Evolutionary conservation across 2,888 invertebrate species (phyloP), one percentile per base, ranked within the genome.

Genomic region (Rhagonycha fulva): DNA sequence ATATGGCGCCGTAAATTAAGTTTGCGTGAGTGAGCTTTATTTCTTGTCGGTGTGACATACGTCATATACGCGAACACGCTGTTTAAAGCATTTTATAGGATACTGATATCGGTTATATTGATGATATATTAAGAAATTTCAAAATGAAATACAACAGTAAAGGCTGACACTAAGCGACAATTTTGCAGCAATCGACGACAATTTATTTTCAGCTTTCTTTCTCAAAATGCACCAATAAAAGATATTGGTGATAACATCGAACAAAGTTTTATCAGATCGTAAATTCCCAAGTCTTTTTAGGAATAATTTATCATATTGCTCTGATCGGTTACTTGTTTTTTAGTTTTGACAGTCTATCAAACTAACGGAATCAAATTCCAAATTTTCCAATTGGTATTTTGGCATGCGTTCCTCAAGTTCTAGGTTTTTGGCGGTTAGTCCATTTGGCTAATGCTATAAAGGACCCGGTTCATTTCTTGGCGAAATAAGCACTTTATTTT

Each of bases 1-100:
- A 87, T 87, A 87, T 87, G 87, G 87, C 87, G 87, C 83, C 85
- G 87, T 87, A 87, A 87, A 88, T 87, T 87, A 87, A 85, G 87
- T 85, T 88, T 84, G 87, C 87, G 87, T 88, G 87, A 87, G 86
- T 85, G 85, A 83, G 86, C 87, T 87, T 87, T 87, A 86, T 84
- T 83, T 83, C 81, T 81, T 82, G 78, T 77, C 81, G 79, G 83
- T 81, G 83, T 83, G 85, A 86, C 86, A 84, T 86, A 85, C 86
- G 86, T 86, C 86, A 86, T 84, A 84, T 72, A 70, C 69, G 74
- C 28, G 75, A 72, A 79, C 79, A 78, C 73, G 77, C 75, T 70
- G 75, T 73, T 77, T 76, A 75, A 66, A 66, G 63, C 74, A 72
- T 76, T 74, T 72, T 74, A 67, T 68, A 69, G 70, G 69, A 71